Evolutionary conservation across 2,888 invertebrate genomes (phyloP).

Genomic region (Hemistola chrysoprasaria): DNA sequence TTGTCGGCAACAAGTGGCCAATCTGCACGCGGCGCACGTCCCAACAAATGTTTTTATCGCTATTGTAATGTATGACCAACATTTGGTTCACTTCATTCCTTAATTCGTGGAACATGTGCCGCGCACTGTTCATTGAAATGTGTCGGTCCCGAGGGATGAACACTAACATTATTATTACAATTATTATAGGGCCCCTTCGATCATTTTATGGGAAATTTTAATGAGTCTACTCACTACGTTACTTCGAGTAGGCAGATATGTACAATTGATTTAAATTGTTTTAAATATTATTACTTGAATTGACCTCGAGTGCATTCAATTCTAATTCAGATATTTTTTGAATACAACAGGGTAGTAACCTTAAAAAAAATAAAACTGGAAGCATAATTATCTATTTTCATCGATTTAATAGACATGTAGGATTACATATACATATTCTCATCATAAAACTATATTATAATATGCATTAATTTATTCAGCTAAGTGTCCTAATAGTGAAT

Average conservation of each 20-base stretch:
- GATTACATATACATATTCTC: constrained; percentile 81
- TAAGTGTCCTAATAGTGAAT: constrained; percentile 75
- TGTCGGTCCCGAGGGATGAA: too few relatives aligned
- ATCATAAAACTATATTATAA: constrained; percentile 80
- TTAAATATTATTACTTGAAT: too few relatives aligned
- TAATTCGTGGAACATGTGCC: constrained; percentile 10
- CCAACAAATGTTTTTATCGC: constrained; percentile 22
- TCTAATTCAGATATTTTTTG: too few relatives aligned
- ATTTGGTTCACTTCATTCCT: constrained; percentile 10
- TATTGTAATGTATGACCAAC: constrained; percentile 11
- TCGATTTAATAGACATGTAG: constrained; percentile 82
- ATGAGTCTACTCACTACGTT: too few relatives aligned
- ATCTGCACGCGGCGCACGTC: constrained; percentile 26
- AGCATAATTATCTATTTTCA: constrained; percentile 73
- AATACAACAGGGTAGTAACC: too few relatives aligned
- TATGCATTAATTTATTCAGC: constrained; percentile 75
- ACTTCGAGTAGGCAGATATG: too few relatives aligned
- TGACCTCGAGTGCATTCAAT: too few relatives aligned
- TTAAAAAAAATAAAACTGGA: constrained; percentile 50
- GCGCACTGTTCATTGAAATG: constrained; percentile 6
- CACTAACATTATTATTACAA: neutral
- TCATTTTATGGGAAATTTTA: too few relatives aligned
- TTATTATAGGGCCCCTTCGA: too few relatives aligned
- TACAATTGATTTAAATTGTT: too few relatives aligned
- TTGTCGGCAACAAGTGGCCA: constrained; percentile 30